Percentiles rank a stretch among this genome's conserved stretches.
Evolutionary conservation across 2,113 vertebrate species (phyloP).

Genomic region (Bubo blakistoni): DNA sequence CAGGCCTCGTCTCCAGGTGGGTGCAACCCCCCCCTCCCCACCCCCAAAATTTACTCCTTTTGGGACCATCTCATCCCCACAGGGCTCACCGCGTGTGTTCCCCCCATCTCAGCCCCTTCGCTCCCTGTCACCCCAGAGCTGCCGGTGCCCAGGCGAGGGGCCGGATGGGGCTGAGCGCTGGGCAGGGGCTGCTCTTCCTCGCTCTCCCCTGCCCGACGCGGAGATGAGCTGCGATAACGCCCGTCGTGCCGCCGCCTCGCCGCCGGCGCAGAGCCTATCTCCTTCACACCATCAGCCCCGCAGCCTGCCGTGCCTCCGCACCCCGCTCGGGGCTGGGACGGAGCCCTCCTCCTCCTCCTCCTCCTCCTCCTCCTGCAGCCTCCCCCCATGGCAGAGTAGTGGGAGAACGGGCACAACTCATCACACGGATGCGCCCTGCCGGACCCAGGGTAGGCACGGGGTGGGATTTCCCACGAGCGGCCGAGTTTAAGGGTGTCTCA

Average conservation of each 20-base stretch:
- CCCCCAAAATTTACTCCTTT: not conserved
- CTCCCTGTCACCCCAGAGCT: not conserved
- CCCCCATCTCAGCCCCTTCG: not conserved
- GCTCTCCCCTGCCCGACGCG: not conserved
- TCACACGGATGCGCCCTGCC: not conserved
- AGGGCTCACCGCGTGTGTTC: not conserved
- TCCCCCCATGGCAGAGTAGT: not conserved
- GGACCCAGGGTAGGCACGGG: too few relatives aligned
- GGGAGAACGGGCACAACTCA: not conserved
- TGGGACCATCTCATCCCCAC: accelerated
- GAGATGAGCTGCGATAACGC: not conserved
- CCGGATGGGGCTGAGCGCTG: not conserved
- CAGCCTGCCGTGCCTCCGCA: not conserved
- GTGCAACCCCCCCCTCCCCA: not conserved
- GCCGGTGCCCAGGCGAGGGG: not conserved
- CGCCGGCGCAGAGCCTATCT: not conserved
- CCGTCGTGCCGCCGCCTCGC: not conserved
- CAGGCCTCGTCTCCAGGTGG: not conserved
- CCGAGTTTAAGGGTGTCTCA: too few relatives aligned
- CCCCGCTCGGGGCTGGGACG: accelerated
- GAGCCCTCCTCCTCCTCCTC: not conserved
- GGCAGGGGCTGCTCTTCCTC: not conserved
- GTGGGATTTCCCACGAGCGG: not conserved
- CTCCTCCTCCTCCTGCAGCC: too few relatives aligned
- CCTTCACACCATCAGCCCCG: conserved; percentile 40